Percentiles rank a stretch among this genome's conserved stretches.
Evolutionary conservation across 2,113 vertebrate species (phyloP).

Genomic region (Antidorcas marsupialis): DNA sequence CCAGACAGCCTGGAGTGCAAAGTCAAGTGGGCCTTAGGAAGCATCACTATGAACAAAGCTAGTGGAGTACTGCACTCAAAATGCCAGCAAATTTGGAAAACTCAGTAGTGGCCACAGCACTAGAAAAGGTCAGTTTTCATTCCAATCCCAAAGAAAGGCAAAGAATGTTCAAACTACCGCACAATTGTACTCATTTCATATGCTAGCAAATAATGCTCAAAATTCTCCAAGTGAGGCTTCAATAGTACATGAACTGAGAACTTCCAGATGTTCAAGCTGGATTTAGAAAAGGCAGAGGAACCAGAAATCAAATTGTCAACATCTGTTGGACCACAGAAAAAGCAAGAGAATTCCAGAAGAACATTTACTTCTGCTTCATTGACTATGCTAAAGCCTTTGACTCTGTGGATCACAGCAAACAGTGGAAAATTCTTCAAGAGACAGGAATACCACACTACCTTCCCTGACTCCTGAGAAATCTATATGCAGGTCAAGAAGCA

Average conservation of each 20-base stretch:
- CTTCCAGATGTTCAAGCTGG: background rate
- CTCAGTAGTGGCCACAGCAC: background rate
- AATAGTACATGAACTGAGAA: background rate
- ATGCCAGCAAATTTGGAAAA: background rate
- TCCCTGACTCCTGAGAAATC: background rate
- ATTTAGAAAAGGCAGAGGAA: background rate
- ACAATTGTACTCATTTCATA: background rate
- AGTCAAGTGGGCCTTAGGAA: background rate
- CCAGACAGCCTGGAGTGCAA: background rate
- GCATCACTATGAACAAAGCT: background rate
- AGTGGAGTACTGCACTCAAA: background rate
- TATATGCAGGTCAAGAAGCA: background rate
- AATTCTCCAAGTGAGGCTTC: background rate
- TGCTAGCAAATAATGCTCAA: background rate
- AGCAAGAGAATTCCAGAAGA: background rate
- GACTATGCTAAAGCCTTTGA: background rate
- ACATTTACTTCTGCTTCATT: background rate
- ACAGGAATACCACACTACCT: background rate
- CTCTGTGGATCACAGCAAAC: background rate
- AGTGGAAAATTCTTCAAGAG: background rate
- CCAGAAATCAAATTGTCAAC: background rate
- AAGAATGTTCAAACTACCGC: background rate
- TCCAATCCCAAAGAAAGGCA: background rate
- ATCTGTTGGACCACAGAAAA: background rate
- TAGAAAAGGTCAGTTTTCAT: background rate